Percentiles rank a stretch among this genome's conserved stretches.
Conservation (phyloP, 2,113 vertebrate species). For the Microcebus tavaratra region DNA sequence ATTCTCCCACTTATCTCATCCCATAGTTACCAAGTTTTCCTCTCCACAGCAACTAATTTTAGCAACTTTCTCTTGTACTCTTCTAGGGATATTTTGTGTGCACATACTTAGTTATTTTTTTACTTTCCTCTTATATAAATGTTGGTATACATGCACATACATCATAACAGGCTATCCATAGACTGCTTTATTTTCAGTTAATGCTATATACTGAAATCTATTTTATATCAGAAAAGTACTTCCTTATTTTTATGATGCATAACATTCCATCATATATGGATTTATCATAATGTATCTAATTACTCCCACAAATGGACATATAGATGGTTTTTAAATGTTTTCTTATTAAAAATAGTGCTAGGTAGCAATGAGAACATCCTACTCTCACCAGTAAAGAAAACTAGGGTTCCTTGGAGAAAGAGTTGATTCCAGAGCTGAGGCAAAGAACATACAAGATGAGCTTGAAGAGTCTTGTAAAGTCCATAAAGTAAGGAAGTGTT, state of each 20-base stretch:
- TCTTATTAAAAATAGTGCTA: neutral
- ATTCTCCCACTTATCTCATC: neutral
- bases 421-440: neutral
- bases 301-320: neutral
- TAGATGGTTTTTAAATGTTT: neutral
- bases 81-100: neutral
- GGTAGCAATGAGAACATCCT: neutral
- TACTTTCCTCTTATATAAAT: neutral
- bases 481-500: neutral
- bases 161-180: neutral
- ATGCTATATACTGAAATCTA: neutral
- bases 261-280: neutral
- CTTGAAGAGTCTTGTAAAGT: neutral
- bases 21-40: neutral
- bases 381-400: neutral
- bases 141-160: neutral
- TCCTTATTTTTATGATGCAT: neutral
- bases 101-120: neutral
- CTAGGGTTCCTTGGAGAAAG: neutral
- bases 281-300: neutral
- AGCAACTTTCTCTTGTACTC: neutral
- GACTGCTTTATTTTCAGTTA: slow-evolving; percentile 3
- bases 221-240: neutral
- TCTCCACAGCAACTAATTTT: neutral
- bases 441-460: neutral